phyloP scores from a whole-genome alignment of 2,113 vertebrate species.

The Nestor notabilis region DNA sequence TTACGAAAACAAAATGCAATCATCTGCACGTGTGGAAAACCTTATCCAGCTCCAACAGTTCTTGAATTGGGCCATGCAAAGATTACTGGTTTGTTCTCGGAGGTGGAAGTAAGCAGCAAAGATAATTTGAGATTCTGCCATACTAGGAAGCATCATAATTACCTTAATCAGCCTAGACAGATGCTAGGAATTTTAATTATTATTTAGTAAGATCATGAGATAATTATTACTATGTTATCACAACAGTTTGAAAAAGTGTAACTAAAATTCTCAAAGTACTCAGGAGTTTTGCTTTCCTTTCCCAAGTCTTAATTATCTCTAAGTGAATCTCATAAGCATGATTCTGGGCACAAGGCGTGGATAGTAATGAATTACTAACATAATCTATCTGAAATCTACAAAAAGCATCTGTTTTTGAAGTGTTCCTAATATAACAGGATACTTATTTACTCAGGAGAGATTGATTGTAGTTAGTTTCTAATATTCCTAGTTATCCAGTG shows the following conservation, averaged over 20 bases:
- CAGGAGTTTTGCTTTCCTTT: neutral
- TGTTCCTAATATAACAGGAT: neutral
- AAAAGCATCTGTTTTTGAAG: neutral
- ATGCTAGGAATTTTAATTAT: neutral
- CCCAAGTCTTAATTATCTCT: neutral
- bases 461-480: neutral
- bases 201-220: neutral
- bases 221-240: neutral
- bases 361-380: neutral
- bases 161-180: neutral
- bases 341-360: neutral
- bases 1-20: rapidly evolving
- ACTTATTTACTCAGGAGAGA: neutral
- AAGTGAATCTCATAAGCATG: neutral
- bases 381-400: neutral
- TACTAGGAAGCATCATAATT: neutral
- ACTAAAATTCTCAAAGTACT: neutral
- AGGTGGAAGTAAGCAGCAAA: neutral
- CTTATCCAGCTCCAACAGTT: neutral
- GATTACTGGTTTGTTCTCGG: neutral
- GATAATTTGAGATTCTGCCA: neutral
- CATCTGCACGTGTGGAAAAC: rapidly evolving
- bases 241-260: neutral
- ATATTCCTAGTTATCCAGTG: neutral
- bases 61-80: neutral